These are phyloP conservation scores for Acronicta leporina DNA, from an alignment of 2,888 invertebrate genomes.

Conservation along the genomic window DNA sequence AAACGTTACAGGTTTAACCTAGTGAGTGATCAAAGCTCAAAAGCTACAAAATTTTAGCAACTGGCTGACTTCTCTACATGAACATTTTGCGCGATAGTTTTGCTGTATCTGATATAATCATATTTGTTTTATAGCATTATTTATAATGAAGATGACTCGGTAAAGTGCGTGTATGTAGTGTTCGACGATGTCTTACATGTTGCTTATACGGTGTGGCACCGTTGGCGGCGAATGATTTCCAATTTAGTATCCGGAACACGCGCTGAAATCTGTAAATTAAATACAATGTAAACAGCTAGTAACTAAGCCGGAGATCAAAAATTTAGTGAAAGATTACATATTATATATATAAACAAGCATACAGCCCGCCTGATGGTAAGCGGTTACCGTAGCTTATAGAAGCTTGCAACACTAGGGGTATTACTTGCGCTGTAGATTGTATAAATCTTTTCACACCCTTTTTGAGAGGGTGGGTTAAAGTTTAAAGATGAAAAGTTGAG, in stretches of 20 bases:
- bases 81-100: constrained; percentile 3
- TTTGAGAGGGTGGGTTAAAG: too few species aligned
- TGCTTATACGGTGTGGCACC: constrained; percentile 72
- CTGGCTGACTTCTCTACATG: background rate
- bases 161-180: constrained; percentile 7
- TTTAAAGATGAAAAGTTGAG: too few species aligned
- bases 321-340: too few species aligned
- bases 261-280: constrained; percentile 73
- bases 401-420: too few species aligned
- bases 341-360: too few species aligned
- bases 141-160: constrained; percentile 17
- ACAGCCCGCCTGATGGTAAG: too few species aligned
- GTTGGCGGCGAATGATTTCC: constrained; percentile 62
- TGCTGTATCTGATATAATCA: background rate
- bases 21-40: background rate
- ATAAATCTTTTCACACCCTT: too few species aligned
- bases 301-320: too few species aligned
- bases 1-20: background rate
- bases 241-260: constrained; percentile 69
- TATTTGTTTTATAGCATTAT: constrained; percentile 15
- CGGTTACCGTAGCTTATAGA: too few species aligned
- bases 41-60: background rate
- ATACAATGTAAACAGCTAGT: background rate
- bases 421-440: too few species aligned
- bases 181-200: constrained; percentile 11